Evolutionary conservation across 2,888 invertebrate species (phyloP).

Genomic region (Podotricha telesiphe): DNA sequence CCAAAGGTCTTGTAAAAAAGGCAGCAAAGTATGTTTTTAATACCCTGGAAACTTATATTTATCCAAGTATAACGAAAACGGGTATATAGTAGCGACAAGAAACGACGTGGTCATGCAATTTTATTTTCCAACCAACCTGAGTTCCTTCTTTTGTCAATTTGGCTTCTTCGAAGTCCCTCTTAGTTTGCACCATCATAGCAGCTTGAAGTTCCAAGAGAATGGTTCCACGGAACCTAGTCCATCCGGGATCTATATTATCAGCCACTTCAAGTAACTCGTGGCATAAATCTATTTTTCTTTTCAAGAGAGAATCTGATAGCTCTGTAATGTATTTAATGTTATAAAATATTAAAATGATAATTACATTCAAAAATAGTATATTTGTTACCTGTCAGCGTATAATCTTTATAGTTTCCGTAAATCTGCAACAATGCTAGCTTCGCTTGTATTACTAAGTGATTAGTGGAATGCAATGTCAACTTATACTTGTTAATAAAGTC

Average conservation of each 20-base stretch:
- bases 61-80: too few relatives aligned
- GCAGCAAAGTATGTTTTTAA: too few relatives aligned
- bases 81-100: too few relatives aligned
- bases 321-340: slow-evolving; percentile 66
- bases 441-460: slow-evolving; percentile 86
- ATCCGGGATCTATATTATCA: slow-evolving; percentile 86
- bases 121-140: slow-evolving; percentile 65
- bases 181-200: slow-evolving; percentile 83
- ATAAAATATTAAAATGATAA: not conserved
- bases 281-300: slow-evolving; percentile 86
- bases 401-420: slow-evolving; percentile 85
- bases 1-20: too few relatives aligned
- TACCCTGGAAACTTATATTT: too few relatives aligned
- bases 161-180: slow-evolving; percentile 78
- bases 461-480: slow-evolving; percentile 85
- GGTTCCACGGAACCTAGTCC: slow-evolving; percentile 85
- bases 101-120: too few relatives aligned
- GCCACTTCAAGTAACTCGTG: slow-evolving; percentile 86
- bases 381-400: slow-evolving; percentile 78
- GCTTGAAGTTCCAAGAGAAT: slow-evolving; percentile 86
- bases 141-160: slow-evolving; percentile 80
- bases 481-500: slow-evolving; percentile 85
- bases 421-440: slow-evolving; percentile 88
- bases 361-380: not conserved
- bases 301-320: slow-evolving; percentile 79